These are phyloP conservation scores for Alethe diademata DNA, from an alignment of 2,113 vertebrate species.

Conservation along the genomic window DNA sequence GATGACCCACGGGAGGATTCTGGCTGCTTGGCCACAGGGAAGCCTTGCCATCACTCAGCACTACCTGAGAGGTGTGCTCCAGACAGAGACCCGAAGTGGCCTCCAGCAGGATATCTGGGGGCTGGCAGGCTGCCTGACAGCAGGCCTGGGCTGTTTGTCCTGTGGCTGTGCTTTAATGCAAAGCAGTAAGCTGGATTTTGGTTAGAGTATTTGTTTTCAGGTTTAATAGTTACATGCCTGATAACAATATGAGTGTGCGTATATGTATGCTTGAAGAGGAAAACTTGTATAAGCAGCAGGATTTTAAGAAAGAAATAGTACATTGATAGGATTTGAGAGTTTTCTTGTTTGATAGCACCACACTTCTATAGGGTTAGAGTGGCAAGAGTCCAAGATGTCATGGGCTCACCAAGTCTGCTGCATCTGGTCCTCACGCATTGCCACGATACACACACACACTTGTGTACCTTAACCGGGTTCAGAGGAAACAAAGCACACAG, in stretches of 20 bases:
- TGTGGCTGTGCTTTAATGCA: neutral
- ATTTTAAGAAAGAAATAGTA: neutral
- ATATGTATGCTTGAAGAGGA: neutral
- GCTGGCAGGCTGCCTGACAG: neutral
- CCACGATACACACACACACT: neutral
- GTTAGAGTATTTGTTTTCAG: neutral
- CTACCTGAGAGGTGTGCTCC: neutral
- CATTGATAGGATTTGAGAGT: neutral
- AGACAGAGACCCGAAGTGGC: neutral
- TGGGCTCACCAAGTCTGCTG: neutral
- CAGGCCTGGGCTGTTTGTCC: neutral
- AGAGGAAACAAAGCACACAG: neutral
- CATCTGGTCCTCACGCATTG: rapidly evolving
- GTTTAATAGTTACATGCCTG: neutral
- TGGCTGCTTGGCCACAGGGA: neutral
- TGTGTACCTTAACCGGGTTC: neutral
- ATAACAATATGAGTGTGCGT: neutral
- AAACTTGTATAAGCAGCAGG: neutral
- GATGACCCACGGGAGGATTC: neutral
- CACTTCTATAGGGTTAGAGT: neutral
- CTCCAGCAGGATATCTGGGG: neutral
- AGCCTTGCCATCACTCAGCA: neutral
- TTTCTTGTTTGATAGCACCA: neutral
- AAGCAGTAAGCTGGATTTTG: neutral
- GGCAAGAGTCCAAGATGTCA: neutral